Base-by-base conservation (phyloP, 2,797 vertebrate species). In the Kryptopterus vitreolus region DNA sequence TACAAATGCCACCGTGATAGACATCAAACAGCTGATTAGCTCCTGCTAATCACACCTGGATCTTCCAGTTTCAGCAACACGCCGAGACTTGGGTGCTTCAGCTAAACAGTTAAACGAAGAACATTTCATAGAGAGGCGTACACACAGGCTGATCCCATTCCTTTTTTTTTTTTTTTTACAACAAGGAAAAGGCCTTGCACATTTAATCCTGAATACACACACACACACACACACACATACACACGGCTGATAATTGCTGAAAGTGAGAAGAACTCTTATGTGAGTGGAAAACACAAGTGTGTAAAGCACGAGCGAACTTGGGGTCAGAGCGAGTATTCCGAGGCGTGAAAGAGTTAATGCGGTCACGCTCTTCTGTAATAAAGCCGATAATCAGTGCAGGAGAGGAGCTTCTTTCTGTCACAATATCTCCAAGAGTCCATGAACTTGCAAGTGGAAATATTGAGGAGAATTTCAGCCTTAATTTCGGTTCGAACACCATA, bases 291-390 rank as follows among this genome's bases (percentile, higher is more conserved):
- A 73, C 65, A 61, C 59, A 24, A 74, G 72, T 62, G 58, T 66
- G 75, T 83, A 78, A 83, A 81, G 81, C 70, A 35, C 16, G 76
- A 55, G 76, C 46, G 20, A 85, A 76, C 69, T 82, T 82, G 84
- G 84, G 87, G 90, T 87, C 82, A 68, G 65, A 71, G 84, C 81
- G 79, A 79, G 78, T 77, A 86, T 89, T 87, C 83, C 58, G 57
- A 82, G 81, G 77, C 72, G 78, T 83, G 66, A 73, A 82, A 61
- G 43, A 71, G 80, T 76, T 87, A 83, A 85, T 88, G 81, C 78
- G 81, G 80, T 79, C 75, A 77, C 81, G 81, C 75, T 81, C 72
- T 78, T 59, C 66, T 62, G 53, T 82, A 65, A 68, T 80, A 80
- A 15, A 83, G 70, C 58, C 38, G 68, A 75, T 86, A 82, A 85